Base-by-base conservation (phyloP, 23 tunicate species). In the Styela clava region DNA sequence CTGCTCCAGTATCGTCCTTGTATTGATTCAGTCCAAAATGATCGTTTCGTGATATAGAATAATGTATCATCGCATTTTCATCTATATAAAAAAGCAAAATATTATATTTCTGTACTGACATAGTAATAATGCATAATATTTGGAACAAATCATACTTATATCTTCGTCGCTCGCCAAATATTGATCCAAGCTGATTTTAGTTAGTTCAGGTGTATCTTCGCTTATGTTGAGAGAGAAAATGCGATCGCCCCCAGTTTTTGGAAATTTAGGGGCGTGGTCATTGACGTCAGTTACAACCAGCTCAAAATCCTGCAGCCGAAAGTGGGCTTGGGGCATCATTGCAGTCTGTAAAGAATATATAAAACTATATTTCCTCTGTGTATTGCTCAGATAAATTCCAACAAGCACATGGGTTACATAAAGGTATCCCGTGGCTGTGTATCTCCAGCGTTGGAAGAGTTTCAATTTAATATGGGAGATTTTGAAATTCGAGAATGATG, bases 221-320 rank as follows among this genome's bases (percentile, higher is more conserved):
- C 87, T 85, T 0, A 91, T 70, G 62, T 91, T 86, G 74, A 91
- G 63, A 23, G 61, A 24, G 77, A 85, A 73, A 0, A 78, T 37
- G 23, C 65, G 65, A 52, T 52, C 52, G 21, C n/a, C 21, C 2
- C 69, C 78, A 22, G 31, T 22, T 21, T 37, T 51, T 52, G 97
- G 97, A 61, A 91, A 91, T 16, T 65, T 56, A 0, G 97, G 97
- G 12, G 84, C 51, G 74, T 91, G 86, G 82, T 91, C 97, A 82
- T 91, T 91, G 23, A 85, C 64, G 81, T 91, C 97, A 23, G 74
- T 79, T 2, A 76, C 86, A 33, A 84, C 62, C 18, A 89, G 64
- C 37, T 89, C 84, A 28, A 89, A 31, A 61, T 89, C 74, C 30
- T 86, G 83, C 69, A 82, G 72, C 18, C 83, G 89, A 26, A 85